Base-by-base conservation (phyloP, 2,113 vertebrate genomes). In the Phrynosoma platyrhinos region DNA sequence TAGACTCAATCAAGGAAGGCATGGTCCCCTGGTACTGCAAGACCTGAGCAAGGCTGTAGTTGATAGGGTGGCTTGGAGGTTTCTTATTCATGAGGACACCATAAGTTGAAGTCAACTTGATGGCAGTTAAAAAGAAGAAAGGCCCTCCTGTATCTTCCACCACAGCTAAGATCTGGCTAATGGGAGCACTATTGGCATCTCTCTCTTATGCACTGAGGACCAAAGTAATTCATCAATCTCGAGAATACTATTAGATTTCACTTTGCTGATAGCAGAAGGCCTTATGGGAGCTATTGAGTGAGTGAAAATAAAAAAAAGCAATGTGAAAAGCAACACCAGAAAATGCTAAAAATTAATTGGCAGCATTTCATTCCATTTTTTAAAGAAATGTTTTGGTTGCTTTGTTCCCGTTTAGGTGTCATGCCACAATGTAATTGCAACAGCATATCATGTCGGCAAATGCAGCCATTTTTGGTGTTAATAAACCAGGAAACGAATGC, bases 391-490 rank as follows among this genome's bases (percentile, higher is more conserved):
- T 1, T 87, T 86, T 68, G 42, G 25, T 1, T 82, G 71, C 83
- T 0, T 0, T 76, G 84, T 80, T 27, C 4, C 71, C 72, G 25
- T 55, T 13, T 53, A 58, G 78, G 8, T 5, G 47, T 23, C 23
- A n/a, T 52, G 18, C 30, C n/a, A 78, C 72, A 86, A 87, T 36
- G 40, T 88, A 40, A 76, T 47, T 47, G 5, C 66, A 82, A 77
- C 32, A 81, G 82, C 53, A 3, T 1, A 9, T 32, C 5, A 64
- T 7, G 79, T 10, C 68, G 66, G n/a, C 76, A 75, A 83, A 9
- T 86, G n/a, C 20, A 79, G 66, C 7, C 66, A 83, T 87, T 92
- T 64, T 55, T 69, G 52, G 20, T 85, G 85, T 2, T 62, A 16
- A 52, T 53, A 75, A 16, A 25, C 58, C 12, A 69, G 80, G 53